These are phyloP conservation scores for Acanthosepion pharaonis DNA, from an alignment of 2,888 invertebrate genomes.

Conservation along the genomic window DNA sequence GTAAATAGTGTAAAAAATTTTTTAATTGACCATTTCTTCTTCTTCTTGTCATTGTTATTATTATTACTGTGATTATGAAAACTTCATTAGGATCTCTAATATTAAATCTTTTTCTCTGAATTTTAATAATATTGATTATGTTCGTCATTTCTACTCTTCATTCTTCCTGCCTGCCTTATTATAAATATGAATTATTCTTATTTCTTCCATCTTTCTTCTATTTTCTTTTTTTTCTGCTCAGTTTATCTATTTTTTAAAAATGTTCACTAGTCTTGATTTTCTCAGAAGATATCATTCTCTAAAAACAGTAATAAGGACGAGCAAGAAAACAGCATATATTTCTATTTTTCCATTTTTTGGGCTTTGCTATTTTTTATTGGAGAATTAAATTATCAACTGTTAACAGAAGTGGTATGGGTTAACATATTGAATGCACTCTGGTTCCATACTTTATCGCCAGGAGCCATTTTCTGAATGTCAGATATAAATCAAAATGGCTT, in stretches of 20 bases:
- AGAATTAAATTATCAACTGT: conserved; percentile 33
- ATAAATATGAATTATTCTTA: not conserved
- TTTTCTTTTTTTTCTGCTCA: not conserved
- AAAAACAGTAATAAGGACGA: not conserved
- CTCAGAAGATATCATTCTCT: not conserved
- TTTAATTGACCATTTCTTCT: too few relatives aligned
- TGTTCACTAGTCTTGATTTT: not conserved
- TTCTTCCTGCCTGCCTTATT: too few relatives aligned
- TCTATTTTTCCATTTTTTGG: not conserved
- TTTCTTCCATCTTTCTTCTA: not conserved
- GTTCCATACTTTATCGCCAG: not conserved
- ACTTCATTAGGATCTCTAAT: too few relatives aligned
- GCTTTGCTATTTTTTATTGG: not conserved
- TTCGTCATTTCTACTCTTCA: too few relatives aligned
- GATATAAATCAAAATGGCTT: conserved; percentile 23
- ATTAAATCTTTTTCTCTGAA: too few relatives aligned
- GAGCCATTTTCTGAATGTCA: not conserved
- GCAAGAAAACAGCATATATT: not conserved
- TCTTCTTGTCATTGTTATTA: too few relatives aligned
- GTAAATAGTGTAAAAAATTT: too few relatives aligned
- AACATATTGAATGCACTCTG: conserved; percentile 9
- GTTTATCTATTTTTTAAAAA: not conserved
- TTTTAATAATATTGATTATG: too few relatives aligned
- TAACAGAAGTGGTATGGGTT: conserved; percentile 15
- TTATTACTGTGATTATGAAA: too few relatives aligned